Percentiles rank a stretch among this genome's conserved stretches.
Conservation (phyloP, 1,140 invertebrate species). For the Rhopalosiphum maidis region DNA sequence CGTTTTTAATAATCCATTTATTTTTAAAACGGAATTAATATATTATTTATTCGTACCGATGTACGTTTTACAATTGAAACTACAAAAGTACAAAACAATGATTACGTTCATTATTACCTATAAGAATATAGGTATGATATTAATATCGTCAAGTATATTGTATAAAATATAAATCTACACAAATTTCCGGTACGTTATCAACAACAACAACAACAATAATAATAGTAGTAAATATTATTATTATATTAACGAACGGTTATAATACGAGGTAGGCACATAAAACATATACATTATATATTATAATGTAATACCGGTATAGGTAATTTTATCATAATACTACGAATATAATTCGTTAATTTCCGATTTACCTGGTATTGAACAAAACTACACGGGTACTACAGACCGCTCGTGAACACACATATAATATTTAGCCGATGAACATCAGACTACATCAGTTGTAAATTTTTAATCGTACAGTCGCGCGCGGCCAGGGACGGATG, state of each 20-base stretch:
- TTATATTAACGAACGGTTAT: background rate
- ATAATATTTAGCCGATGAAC: background rate
- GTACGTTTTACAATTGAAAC: too few species aligned
- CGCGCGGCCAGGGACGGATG: background rate
- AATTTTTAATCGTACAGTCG: background rate
- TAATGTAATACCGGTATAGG: background rate
- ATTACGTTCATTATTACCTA: background rate
- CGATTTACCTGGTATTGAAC: background rate
- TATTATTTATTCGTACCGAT: background rate
- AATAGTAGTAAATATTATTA: too few species aligned
- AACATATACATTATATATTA: background rate
- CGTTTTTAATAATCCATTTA: background rate
- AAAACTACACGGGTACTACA: background rate
- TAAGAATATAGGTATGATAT: background rate
- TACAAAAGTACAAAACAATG: background rate
- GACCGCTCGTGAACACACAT: background rate
- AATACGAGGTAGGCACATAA: background rate
- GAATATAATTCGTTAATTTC: background rate
- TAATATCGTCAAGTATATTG: background rate
- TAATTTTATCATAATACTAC: background rate
- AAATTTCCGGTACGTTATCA: background rate
- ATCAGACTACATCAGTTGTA: background rate
- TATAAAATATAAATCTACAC: background rate
- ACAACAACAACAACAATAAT: too few species aligned
- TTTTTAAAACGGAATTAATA: background rate